Base-by-base conservation (phyloP, 2,113 vertebrate genomes). In the Brachyhypopomus gauderio region DNA sequence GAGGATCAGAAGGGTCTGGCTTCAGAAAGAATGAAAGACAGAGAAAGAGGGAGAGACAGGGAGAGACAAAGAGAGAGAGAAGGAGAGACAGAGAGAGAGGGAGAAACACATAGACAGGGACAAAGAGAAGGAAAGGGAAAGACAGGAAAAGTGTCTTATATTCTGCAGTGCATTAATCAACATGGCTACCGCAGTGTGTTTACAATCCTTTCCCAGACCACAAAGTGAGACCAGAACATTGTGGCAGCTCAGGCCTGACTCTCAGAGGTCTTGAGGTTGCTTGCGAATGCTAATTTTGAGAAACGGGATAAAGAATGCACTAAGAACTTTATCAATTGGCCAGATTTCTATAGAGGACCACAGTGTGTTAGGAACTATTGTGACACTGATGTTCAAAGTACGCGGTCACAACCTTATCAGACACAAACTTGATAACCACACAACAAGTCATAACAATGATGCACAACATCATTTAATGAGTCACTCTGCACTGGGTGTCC, bases 391-490 rank as follows among this genome's bases (percentile, higher is more conserved):
- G 4, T 16, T 20, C 27, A 36, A 36, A 20, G 2, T 72, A 60
- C 63, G 58, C 70, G 30, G 70, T 72, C 78, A 73, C 58, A 16
- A 55, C 52, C 67, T n/a, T 36, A 70, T 38, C 56, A 75, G n/a
- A 11, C 30, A 67, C 30, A 4, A 36, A 1, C 16, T 36, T 67
- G 64, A 67, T 67, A 20, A 36, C 20, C 64, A 75, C 73, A 59
- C 4, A 27, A 78, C 23, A 38, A 34, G 17, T 66, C 60, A 25
- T 22, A 7, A 20, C n/a, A 23, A 34, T 17, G 5, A 19, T 45
- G 55, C 64, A 16, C 16, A 63, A 14, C 36, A 72, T 38, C 12
- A 52, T 52, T 52, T 52, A 12, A 72, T 30, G 59, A 83, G 17
- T 16, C 62, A 66, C 25, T 58, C 60, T 4, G n/a, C 48, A 41